Conservation (phyloP, 2,888 invertebrate genomes). For the Amiota mariae region DNA sequence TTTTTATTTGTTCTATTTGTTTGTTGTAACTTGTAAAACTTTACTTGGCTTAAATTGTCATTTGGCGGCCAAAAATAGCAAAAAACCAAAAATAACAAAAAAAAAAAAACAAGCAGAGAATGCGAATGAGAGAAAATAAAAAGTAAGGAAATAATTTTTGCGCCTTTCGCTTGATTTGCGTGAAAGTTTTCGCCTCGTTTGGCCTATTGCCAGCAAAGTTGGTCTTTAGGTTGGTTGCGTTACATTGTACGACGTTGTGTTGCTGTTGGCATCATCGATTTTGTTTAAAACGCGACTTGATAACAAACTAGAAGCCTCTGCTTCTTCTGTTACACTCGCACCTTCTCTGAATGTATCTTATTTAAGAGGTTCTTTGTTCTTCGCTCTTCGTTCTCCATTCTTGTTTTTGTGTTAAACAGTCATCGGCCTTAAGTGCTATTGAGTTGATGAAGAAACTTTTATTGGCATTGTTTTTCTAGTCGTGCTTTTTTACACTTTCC, state of each 20-base stretch:
- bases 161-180: constrained; percentile 25
- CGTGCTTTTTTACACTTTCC: background rate
- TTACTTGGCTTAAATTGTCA: constrained; percentile 38
- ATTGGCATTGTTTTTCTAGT: constrained; percentile 44
- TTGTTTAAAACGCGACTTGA: constrained; percentile 23
- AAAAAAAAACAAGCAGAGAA: background rate
- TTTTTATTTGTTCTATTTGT: constrained; percentile 40
- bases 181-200: constrained; percentile 27
- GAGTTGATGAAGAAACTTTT: constrained; percentile 67
- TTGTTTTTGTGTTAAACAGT: too few relatives aligned
- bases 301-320: background rate
- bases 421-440: constrained; percentile 45
- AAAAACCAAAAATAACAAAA: background rate
- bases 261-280: constrained; percentile 18
- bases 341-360: constrained; percentile 37
- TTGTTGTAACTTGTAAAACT: constrained; percentile 34
- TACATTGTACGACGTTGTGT: background rate
- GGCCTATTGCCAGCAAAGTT: constrained; percentile 62
- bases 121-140: background rate
- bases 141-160: background rate
- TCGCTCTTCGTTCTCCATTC: too few relatives aligned
- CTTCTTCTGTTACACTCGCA: background rate
- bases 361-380: background rate
- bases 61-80: constrained; percentile 13
- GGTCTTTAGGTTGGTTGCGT: constrained; percentile 59